Evolutionary conservation across 2,888 invertebrate species (phyloP).

Genomic region (Coleophora flavipennella): DNA sequence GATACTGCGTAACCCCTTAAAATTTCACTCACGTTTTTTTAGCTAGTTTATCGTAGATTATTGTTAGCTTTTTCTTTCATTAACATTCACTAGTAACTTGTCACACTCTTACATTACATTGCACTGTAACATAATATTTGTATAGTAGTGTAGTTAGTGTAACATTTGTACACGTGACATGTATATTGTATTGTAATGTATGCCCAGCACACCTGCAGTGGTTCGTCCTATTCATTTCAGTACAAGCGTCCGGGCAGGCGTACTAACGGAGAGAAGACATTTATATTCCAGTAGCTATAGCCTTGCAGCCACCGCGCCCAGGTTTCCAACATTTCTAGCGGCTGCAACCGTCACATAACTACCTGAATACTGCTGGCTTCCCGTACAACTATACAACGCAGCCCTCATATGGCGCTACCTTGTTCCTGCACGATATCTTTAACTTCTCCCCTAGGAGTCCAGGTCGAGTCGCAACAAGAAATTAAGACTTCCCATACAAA

Average conservation of each 20-base stretch:
- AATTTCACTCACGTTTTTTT: too few relatives aligned
- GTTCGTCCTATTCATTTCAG: slow-evolving; percentile 60
- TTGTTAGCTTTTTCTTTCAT: neutral
- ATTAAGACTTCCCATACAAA: too few relatives aligned
- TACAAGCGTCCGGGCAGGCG: slow-evolving; percentile 68
- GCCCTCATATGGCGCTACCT: neutral
- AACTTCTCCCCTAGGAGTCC: too few relatives aligned
- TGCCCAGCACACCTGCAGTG: slow-evolving; percentile 1
- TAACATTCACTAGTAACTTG: neutral
- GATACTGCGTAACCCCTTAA: too few relatives aligned
- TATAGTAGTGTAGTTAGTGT: slow-evolving; percentile 4
- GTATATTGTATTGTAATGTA: slow-evolving; percentile 12
- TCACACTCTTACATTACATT: neutral
- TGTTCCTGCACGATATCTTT: neutral
- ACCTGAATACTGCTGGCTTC: neutral
- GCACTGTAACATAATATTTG: slow-evolving; percentile 1
- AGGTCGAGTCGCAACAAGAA: too few relatives aligned
- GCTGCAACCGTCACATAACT: slow-evolving; percentile 26
- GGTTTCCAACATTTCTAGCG: slow-evolving; percentile 56
- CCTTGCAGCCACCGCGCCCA: slow-evolving; percentile 38
- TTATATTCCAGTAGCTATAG: slow-evolving; percentile 43
- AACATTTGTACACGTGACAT: neutral
- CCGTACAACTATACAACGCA: neutral
- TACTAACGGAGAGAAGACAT: slow-evolving; percentile 59
- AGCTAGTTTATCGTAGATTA: neutral